These are phyloP conservation scores for Cisticola juncidis DNA, from an alignment of 2,113 vertebrate species.

Conservation along the genomic window DNA sequence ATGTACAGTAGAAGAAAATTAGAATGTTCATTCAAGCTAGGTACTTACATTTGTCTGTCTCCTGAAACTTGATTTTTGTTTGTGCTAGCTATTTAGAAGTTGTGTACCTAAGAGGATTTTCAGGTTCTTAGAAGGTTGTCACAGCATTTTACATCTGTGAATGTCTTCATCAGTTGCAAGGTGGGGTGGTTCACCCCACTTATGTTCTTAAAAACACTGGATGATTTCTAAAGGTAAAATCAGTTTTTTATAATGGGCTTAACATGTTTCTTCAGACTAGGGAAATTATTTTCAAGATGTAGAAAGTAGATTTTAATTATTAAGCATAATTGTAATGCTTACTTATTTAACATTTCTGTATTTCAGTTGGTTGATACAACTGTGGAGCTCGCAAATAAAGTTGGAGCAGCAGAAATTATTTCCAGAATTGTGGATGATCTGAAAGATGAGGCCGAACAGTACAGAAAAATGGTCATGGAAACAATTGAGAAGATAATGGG, in stretches of 20 bases:
- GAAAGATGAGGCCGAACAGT: slow-evolving; percentile 98
- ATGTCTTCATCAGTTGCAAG: not conserved
- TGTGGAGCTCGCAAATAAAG: slow-evolving; percentile 98
- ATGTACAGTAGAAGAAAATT: not conserved
- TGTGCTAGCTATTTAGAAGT: not conserved
- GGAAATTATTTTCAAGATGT: not conserved
- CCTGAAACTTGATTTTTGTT: not conserved
- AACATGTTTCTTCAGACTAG: not conserved
- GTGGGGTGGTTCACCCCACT: not conserved
- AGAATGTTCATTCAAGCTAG: not conserved
- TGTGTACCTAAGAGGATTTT: not conserved
- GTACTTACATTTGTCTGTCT: not conserved
- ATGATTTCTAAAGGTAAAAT: not conserved
- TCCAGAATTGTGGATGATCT: slow-evolving; percentile 97
- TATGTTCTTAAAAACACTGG: not conserved
- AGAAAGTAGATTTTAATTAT: not conserved
- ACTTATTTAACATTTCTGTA: not conserved
- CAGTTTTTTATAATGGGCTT: not conserved
- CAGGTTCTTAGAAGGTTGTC: not conserved
- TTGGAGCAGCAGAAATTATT: slow-evolving; percentile 97
- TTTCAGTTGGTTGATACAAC: slow-evolving; percentile 95
- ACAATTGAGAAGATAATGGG: slow-evolving; percentile 99
- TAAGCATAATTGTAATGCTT: not conserved
- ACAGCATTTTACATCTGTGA: not conserved
- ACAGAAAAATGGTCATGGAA: slow-evolving; percentile 99